These are phyloP conservation scores for Paracyprichromis sp. DNA, from an alignment of 2,113 vertebrate genomes.

Conservation along the genomic window DNA sequence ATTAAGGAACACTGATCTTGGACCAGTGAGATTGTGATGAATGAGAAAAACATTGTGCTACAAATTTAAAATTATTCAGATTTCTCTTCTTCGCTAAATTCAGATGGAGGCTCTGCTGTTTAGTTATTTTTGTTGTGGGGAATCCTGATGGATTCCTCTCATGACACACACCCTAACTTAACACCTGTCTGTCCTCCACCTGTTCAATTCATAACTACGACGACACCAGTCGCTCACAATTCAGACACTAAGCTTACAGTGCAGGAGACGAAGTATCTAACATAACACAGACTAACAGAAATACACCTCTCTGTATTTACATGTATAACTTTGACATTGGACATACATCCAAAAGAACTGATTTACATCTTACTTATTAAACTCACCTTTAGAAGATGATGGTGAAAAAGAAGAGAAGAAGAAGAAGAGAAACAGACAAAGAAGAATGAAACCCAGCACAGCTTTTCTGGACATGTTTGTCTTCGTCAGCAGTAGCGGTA, in stretches of 20 bases:
- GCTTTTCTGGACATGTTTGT: background rate
- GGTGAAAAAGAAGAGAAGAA: background rate
- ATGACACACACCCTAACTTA: background rate
- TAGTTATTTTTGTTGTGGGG: background rate
- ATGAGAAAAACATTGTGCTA: background rate
- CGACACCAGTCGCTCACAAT: accelerated
- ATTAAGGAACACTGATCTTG: accelerated
- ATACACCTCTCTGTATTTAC: background rate
- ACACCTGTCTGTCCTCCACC: background rate
- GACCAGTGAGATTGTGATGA: background rate
- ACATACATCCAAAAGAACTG: background rate
- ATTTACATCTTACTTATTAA: background rate
- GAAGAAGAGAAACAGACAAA: background rate
- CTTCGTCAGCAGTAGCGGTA: background rate
- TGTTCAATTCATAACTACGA: background rate
- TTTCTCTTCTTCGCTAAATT: background rate
- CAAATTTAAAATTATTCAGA: accelerated
- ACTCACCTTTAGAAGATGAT: background rate
- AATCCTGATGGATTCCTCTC: background rate
- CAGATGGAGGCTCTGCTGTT: background rate
- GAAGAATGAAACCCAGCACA: background rate
- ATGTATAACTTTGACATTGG: background rate
- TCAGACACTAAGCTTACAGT: background rate
- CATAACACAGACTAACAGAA: background rate
- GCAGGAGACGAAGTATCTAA: background rate